Evolutionary conservation across 2,797 vertebrate genomes (phyloP), one percentile per base, ranked within the genome.

Genomic region (Cyprinodon diabolis): DNA sequence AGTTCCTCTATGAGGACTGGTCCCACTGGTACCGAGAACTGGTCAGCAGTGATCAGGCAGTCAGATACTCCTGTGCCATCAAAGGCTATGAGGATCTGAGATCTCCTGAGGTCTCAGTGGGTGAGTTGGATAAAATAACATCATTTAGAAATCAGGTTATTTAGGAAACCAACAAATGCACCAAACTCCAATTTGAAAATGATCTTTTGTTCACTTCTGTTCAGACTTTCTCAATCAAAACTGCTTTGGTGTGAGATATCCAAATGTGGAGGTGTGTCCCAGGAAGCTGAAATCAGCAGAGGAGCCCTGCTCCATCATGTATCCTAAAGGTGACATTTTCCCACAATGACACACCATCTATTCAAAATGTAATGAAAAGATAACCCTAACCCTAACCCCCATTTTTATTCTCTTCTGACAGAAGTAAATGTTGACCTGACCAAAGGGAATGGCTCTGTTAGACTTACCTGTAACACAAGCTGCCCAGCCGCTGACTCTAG

Each of bases 21-120:
- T 78, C 76, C 75, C 67, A 51, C 54, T 85, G 82, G 86, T 84
- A 83, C 66, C 67, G 72, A 17, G 40, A 82, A 66, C 70, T 80
- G 72, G 79, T 86, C 84, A 74, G 67, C 79, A 74, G 73, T 62
- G 72, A 79, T 1, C 4, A 43, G 14, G 13, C 21, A 67, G 78
- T 58, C 66, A 84, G 1, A 51, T 87, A 87, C 81, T 86, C 84
- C 51, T 89, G 85, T 72, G 82, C 77, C 66, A 9, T 85, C 60
- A 75, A 76, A 80, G 78, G 75, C 70, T 37, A 62, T 57, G 15
- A 83, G 78, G 0, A 71, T n/a, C 66, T 77, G 66, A 82, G 75
- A 79, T 68, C 84, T 19, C 83, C 80, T 43, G 6, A 78, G 23
- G 71, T 82, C 68, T 80, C 79, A 60, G 81, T 85, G 65, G 79